Evolutionary conservation across 1,140 invertebrate species (phyloP).

Genomic region (Aphis craccivora): DNA sequence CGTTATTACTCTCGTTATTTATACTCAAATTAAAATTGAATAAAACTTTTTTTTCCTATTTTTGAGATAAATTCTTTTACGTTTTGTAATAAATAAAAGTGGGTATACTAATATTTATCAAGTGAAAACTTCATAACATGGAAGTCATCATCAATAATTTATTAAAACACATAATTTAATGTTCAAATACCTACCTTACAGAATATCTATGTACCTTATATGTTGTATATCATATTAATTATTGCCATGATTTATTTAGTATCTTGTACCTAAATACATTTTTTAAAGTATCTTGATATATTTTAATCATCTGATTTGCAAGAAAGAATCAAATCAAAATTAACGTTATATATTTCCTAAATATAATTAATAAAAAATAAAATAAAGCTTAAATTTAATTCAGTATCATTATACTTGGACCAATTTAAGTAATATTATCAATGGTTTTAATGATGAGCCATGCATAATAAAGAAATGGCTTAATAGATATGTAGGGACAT

Average conservation of each 20-base stretch:
- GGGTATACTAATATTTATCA: not conserved
- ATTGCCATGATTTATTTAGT: not conserved
- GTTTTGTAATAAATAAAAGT: constrained; percentile 7
- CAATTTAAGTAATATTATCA: not conserved
- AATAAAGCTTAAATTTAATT: not conserved
- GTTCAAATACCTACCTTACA: too few relatives aligned
- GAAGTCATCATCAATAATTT: not conserved
- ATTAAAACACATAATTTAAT: not conserved
- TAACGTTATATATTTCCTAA: not conserved
- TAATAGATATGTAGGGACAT: too few relatives aligned
- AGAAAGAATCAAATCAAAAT: not conserved
- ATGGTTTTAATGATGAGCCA: not conserved
- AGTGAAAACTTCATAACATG: not conserved
- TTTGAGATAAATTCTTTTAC: not conserved
- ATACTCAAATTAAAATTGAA: not conserved
- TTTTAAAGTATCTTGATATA: too few relatives aligned
- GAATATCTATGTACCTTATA: not conserved
- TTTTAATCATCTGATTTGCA: too few relatives aligned
- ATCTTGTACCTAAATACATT: not conserved
- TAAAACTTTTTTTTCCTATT: not conserved
- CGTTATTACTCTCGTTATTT: constrained; percentile 17
- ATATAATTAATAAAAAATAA: not conserved
- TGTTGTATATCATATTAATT: not conserved
- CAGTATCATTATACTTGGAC: not conserved
- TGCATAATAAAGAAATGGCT: not conserved